Evolutionary conservation across 2,113 vertebrate species (phyloP).

Genomic region (Delphinus delphis): DNA sequence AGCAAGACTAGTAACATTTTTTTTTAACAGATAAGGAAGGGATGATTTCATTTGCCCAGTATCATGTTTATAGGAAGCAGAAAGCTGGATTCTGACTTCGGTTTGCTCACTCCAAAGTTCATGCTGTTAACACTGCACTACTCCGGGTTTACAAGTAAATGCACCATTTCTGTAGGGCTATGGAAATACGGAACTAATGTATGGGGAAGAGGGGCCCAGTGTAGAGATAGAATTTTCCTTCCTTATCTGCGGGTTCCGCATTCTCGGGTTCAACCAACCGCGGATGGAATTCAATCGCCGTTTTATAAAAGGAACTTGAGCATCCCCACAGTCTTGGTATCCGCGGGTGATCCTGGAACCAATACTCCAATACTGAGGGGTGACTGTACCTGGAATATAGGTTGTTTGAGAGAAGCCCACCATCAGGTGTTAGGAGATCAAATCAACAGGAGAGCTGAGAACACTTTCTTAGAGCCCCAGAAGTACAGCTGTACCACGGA

Average conservation of each 20-base stretch:
- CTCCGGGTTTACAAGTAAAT: background rate
- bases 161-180: background rate
- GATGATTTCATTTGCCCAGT: background rate
- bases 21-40: background rate
- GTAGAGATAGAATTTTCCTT: background rate
- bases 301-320: background rate
- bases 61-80: background rate
- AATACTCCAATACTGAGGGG: no score
- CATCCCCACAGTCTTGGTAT: background rate
- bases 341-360: background rate
- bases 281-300: background rate
- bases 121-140: background rate
- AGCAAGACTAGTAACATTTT: background rate
- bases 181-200: background rate
- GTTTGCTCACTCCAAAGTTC: background rate
- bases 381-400: background rate
- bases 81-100: background rate
- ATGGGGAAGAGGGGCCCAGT: background rate
- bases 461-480: background rate
- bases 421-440: background rate
- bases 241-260: background rate
- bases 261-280: rapidly evolving
- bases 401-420: background rate
- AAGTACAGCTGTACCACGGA: rapidly evolving
- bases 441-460: background rate